Conservation (phyloP, 2,113 vertebrate species). For the Crocuta crocuta region DNA sequence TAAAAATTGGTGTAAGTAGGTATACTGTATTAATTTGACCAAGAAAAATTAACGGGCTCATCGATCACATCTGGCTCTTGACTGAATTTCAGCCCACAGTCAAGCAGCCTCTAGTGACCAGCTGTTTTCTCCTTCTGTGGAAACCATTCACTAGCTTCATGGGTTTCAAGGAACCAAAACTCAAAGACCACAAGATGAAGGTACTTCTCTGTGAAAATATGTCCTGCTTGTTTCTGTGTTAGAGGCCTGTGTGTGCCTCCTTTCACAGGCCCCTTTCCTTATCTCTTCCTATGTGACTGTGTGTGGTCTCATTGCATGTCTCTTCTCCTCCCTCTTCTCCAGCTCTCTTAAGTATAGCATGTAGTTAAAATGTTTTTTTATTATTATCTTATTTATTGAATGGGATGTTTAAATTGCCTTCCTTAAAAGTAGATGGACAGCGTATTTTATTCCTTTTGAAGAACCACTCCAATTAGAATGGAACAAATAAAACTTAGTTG, state of each 20-base stretch:
- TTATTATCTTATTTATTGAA: constrained; percentile 59
- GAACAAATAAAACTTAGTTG: constrained; percentile 34
- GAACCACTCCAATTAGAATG: neutral
- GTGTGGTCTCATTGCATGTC: constrained; percentile 52
- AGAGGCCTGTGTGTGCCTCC: neutral
- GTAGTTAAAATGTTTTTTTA: constrained; percentile 49
- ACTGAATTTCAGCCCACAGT: neutral
- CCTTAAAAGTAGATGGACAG: constrained; percentile 1
- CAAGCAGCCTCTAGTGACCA: neutral
- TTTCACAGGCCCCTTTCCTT: neutral
- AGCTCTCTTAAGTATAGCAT: constrained; percentile 47
- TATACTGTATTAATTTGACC: neutral
- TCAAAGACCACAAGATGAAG: neutral
- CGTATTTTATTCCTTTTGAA: constrained; percentile 23
- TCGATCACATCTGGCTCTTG: neutral
- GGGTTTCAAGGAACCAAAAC: neutral
- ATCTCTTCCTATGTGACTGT: constrained; percentile 7
- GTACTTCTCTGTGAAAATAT: neutral
- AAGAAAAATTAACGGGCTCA: neutral
- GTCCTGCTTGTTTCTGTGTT: neutral
- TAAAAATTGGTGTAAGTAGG: neutral
- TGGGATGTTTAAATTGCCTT: constrained; percentile 2
- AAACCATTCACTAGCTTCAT: neutral
- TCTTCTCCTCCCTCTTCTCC: constrained; percentile 25
- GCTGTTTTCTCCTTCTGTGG: neutral